Evolutionary conservation across 2,113 vertebrate species (phyloP).

Genomic region (Erpornis zantholeuca): DNA sequence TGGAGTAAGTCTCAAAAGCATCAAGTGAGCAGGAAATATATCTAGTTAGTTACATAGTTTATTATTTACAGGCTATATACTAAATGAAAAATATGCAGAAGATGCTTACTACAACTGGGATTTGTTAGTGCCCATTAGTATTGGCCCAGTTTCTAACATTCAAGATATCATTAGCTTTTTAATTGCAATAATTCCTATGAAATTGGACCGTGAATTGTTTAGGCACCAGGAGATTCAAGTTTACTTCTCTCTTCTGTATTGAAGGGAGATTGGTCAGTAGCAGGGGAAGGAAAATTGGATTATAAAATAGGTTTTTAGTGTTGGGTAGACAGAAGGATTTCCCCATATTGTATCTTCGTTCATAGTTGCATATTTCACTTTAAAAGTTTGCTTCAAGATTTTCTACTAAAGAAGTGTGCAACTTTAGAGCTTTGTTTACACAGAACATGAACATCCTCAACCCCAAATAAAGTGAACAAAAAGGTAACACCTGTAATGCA

Average conservation of each 20-base stretch:
- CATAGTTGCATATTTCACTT: conserved; percentile 15
- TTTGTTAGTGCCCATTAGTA: conserved; percentile 54
- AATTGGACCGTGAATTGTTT: conserved; percentile 61
- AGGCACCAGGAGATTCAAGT: conserved; percentile 76
- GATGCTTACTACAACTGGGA: conserved; percentile 37
- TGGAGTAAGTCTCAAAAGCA: conserved; percentile 73
- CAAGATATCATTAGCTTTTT: conserved; percentile 27
- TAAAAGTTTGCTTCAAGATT: conserved; percentile 7
- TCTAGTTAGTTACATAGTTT: conserved; percentile 59
- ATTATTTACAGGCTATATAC: conserved; percentile 64
- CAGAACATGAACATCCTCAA: neutral
- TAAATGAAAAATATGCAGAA: conserved; percentile 53
- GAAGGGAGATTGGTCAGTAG: conserved; percentile 36
- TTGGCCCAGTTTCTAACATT: conserved; percentile 64
- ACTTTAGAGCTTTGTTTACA: conserved; percentile 6
- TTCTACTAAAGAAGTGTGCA: conserved; percentile 12
- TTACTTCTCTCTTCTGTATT: conserved; percentile 16
- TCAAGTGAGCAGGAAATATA: conserved; percentile 73
- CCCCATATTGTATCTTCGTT: neutral
- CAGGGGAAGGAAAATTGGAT: neutral
- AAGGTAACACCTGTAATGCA: neutral
- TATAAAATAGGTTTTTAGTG: neutral
- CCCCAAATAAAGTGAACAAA: neutral
- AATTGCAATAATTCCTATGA: neutral
- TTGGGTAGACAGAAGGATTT: conserved; percentile 14